phyloP scores from a whole-genome alignment of 2,113 vertebrate species.

The Spea bombifrons region DNA sequence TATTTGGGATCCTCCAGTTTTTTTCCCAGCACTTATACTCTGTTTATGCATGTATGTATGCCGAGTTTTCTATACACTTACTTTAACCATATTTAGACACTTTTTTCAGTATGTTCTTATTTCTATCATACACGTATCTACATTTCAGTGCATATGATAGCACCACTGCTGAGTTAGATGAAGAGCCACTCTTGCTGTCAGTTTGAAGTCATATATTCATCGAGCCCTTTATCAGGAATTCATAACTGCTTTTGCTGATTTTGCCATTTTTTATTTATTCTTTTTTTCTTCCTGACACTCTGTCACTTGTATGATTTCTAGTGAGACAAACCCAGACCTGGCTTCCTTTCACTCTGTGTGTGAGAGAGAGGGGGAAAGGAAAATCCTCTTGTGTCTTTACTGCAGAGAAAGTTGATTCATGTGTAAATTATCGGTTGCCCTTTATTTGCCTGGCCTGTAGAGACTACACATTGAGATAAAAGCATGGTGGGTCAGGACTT shows the following conservation, averaged over 20 bases:
- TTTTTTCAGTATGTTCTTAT: background rate
- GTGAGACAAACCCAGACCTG: slow-evolving; percentile 69
- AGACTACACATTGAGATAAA: slow-evolving; percentile 77
- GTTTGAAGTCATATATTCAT: slow-evolving; percentile 61
- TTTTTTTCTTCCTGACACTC: slow-evolving; percentile 48
- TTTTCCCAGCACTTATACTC: too few relatives aligned
- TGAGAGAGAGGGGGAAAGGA: slow-evolving; percentile 60
- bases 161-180: slow-evolving; percentile 64
- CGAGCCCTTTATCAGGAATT: slow-evolving; percentile 64
- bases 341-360: slow-evolving; percentile 59
- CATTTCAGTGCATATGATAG: slow-evolving; percentile 59
- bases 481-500: slow-evolving; percentile 64
- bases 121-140: slow-evolving; percentile 69
- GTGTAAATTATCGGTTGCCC: slow-evolving; percentile 79
- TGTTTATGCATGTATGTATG: too few relatives aligned
- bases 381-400: slow-evolving; percentile 65
- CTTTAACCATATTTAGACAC: too few relatives aligned
- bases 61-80: too few relatives aligned
- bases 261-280: slow-evolving; percentile 50
- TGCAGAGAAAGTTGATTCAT: slow-evolving; percentile 74
- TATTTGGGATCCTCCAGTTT: too few relatives aligned
- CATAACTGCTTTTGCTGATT: slow-evolving; percentile 60
- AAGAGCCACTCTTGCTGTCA: slow-evolving; percentile 58
- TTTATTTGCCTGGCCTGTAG: slow-evolving; percentile 71
- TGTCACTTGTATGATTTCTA: slow-evolving; percentile 62